Base-by-base conservation (phyloP, 2,888 invertebrate genomes). In the Silvanus unidentatus region DNA sequence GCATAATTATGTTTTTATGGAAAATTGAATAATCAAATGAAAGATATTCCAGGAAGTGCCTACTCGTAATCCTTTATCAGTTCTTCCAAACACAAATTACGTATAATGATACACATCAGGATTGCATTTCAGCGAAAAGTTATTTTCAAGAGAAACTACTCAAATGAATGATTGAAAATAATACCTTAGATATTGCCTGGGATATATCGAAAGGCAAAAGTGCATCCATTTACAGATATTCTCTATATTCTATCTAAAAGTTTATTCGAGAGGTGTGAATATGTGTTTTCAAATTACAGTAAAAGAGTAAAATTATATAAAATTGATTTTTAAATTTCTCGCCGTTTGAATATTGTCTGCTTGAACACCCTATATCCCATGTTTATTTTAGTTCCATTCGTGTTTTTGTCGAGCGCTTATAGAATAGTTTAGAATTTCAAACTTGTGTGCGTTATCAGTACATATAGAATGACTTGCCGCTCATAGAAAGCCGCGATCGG, bases 281-380 rank as follows among this genome's bases (percentile, higher is more conserved):
- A 27, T 39, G 15, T 12, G 47, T 39, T 43, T 48, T 43, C 42
- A 43, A 48, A 50, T 50, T 48, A 47, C 47, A 13, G 42, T 49
- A 52, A 52, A 47, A 45, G 49, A 50, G 52, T 47, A 48, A 53
- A 55, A 54, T 59, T 54, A 53, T 56, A 50, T 51, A 58, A 63
- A 64, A 65, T 65, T 64, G 64, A 63, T 64, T 65, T 64, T 62
- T 52, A 64, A 64, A 64, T 63, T 62, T 64, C 62, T 49, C 54
- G 51, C 58, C 54, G 52, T 47, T 15, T 30, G 58, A 54, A 58
- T 59, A 62, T 56, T 62, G 60, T 49, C 58, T 55, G 36, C 37
- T 39, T 56, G 59, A 58, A 60, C 60, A 62, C 58, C 56, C 58
- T 58, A 61, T 59, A 64, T 62, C 57, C 60, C 52, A 59, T 66